Percentiles rank a stretch among this genome's conserved stretches.
These are phyloP conservation scores for Palloptera scutellata DNA, from an alignment of 2,888 invertebrate genomes.

Conservation along the genomic window DNA sequence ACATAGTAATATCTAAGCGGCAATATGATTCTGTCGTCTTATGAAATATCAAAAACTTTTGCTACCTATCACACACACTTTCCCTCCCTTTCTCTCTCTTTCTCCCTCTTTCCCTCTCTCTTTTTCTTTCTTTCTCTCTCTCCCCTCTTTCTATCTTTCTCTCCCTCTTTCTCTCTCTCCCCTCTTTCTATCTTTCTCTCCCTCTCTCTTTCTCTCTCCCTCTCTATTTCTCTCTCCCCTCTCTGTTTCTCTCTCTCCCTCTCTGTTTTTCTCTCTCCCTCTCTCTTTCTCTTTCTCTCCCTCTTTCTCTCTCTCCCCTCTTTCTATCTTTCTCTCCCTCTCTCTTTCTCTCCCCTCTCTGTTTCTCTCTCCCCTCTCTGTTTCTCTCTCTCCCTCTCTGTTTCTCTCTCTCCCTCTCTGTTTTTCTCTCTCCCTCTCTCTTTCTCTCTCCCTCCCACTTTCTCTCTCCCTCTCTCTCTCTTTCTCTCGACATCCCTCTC, in stretches of 20 bases:
- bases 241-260: too few relatives aligned
- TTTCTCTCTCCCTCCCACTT: not conserved
- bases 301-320: not conserved
- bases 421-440: not conserved
- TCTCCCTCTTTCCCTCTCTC: too few relatives aligned
- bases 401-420: too few relatives aligned
- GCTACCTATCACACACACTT: not conserved
- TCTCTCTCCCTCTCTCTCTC: too few relatives aligned
- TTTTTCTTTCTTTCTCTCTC: too few relatives aligned
- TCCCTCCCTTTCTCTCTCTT: too few relatives aligned
- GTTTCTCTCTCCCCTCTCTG: not conserved
- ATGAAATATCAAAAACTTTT: conserved; percentile 12
- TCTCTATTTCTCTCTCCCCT: too few relatives aligned
- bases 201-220: too few relatives aligned
- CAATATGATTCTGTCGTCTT: conserved; percentile 9
- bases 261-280: too few relatives aligned
- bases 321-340: not conserved
- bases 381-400: not conserved
- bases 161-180: too few relatives aligned
- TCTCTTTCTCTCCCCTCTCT: not conserved
- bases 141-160: not conserved
- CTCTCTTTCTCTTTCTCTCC: not conserved
- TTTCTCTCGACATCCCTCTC: not conserved
- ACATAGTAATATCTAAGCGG: not conserved
- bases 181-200: too few relatives aligned